Conservation (phyloP, 2,113 vertebrate genomes). For the Patagioenas fasciata region DNA sequence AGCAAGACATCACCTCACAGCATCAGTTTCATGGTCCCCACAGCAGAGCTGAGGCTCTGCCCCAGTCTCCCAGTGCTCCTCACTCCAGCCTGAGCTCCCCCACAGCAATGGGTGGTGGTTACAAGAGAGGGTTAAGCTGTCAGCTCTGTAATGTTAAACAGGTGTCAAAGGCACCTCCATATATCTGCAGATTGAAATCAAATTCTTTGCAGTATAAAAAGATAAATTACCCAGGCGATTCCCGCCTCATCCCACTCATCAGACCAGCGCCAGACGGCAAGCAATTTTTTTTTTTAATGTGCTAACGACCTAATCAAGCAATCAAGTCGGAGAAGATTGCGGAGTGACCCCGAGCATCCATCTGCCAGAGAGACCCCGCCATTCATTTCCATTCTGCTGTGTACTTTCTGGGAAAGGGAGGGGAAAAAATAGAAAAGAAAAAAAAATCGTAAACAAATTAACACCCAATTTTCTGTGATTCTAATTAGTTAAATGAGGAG, state of each 20-base stretch:
- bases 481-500: slow-evolving; percentile 99
- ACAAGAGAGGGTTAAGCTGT: slow-evolving; percentile 78
- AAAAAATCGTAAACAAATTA: slow-evolving; percentile 90
- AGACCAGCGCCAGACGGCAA: slow-evolving; percentile 91
- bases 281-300: slow-evolving; percentile 93
- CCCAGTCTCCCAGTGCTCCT: neutral
- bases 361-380: slow-evolving; percentile 91
- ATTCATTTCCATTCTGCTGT: slow-evolving; percentile 85
- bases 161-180: slow-evolving; percentile 79
- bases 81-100: neutral
- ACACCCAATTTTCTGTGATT: slow-evolving; percentile 94
- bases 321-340: slow-evolving; percentile 97
- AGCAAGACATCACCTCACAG: neutral
- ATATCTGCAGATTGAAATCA: slow-evolving; percentile 84
- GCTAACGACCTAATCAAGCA: slow-evolving; percentile 99
- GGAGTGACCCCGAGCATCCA: slow-evolving; percentile 95
- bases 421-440: slow-evolving; percentile 65
- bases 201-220: slow-evolving; percentile 84
- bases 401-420: slow-evolving; percentile 48
- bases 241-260: slow-evolving; percentile 91
- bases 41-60: neutral
- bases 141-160: slow-evolving; percentile 77
- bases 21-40: neutral
- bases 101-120: neutral
- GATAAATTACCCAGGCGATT: slow-evolving; percentile 86